These are phyloP conservation scores for Albula glossodonta DNA, from an alignment of 2,113 vertebrate species.

Conservation along the genomic window DNA sequence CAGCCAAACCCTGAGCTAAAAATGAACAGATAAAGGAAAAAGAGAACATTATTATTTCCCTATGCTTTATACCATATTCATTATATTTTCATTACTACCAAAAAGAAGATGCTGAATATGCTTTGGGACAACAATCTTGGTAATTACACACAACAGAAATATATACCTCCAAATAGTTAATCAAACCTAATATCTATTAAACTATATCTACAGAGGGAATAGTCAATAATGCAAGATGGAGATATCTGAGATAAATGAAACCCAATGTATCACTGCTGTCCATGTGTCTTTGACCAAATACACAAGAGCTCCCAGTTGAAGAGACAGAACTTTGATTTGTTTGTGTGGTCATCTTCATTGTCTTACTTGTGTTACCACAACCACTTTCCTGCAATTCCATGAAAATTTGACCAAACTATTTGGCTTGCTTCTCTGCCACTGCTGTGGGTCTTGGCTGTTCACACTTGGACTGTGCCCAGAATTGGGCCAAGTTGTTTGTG, in stretches of 20 bases:
- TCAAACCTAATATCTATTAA: too few species aligned
- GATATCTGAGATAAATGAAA: too few species aligned
- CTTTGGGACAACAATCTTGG: neutral
- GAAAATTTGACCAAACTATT: neutral
- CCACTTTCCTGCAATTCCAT: neutral
- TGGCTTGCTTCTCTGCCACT: neutral
- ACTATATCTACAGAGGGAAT: too few species aligned
- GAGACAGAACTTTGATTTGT: too few species aligned
- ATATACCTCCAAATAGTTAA: neutral
- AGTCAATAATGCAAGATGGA: too few species aligned
- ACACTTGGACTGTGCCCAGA: neutral
- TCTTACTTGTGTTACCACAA: too few species aligned
- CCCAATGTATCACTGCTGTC: too few species aligned
- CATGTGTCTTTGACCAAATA: too few species aligned
- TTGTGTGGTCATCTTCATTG: too few species aligned
- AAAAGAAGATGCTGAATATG: neutral
- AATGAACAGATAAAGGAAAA: constrained; percentile 26
- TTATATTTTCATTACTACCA: too few species aligned
- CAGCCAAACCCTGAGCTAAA: constrained; percentile 82
- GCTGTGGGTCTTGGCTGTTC: neutral
- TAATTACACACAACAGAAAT: neutral
- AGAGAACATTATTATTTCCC: neutral
- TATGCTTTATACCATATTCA: neutral
- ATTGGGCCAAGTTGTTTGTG: too few species aligned
- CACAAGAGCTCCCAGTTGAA: too few species aligned